phyloP scores from a whole-genome alignment of 2,113 vertebrate genomes.

The Alligator mississippiensis region DNA sequence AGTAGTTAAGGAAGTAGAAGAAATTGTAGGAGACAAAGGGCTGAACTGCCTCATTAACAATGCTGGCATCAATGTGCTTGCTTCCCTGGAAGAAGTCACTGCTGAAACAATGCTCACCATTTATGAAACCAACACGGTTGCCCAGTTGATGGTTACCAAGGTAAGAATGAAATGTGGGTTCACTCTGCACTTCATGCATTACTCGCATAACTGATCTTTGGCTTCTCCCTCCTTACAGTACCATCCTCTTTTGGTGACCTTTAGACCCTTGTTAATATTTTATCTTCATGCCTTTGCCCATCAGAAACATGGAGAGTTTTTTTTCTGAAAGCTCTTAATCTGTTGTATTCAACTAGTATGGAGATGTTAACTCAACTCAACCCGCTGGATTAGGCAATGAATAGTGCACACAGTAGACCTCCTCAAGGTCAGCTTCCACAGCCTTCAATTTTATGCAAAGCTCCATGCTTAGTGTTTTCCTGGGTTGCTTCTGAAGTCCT shows the following conservation, averaged over 20 bases:
- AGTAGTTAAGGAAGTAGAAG: conserved; percentile 69
- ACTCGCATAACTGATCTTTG: background rate
- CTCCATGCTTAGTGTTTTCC: background rate
- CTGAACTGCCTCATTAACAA: conserved; percentile 84
- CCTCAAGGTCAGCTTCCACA: background rate
- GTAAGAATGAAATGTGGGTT: background rate
- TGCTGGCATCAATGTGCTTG: conserved; percentile 51
- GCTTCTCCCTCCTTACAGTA: background rate
- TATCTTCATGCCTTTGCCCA: no score
- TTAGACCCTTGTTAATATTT: no score
- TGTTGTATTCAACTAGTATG: no score
- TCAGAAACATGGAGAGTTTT: no score
- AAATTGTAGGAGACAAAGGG: conserved; percentile 67
- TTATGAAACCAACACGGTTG: conserved; percentile 75
- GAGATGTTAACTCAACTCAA: background rate
- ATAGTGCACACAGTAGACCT: no score
- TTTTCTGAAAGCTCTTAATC: no score
- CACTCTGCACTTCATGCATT: background rate
- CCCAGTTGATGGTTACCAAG: conserved; percentile 79
- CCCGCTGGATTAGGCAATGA: background rate
- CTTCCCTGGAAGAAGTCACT: conserved; percentile 56
- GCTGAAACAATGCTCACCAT: conserved; percentile 77
- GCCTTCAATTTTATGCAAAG: background rate
- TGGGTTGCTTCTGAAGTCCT: background rate
- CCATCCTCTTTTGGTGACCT: background rate